These are phyloP conservation scores for Cylloceria caligata DNA, from an alignment of 2,888 invertebrate species.

Conservation along the genomic window DNA sequence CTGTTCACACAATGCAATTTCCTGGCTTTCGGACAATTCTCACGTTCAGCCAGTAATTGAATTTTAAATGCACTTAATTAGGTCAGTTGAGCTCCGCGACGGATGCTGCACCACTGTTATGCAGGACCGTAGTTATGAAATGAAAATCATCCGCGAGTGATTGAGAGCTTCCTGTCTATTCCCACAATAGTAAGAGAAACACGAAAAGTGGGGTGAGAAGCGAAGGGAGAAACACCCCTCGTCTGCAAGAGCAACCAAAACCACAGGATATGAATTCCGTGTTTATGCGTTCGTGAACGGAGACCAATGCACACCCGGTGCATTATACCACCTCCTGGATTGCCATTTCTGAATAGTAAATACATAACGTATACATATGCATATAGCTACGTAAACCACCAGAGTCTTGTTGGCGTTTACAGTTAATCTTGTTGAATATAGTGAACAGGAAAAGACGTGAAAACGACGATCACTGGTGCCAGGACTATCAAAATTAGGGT, in stretches of 20 bases:
- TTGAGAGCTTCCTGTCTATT: slow-evolving; percentile 27
- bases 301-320: slow-evolving; percentile 32
- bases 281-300: slow-evolving; percentile 34
- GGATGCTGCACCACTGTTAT: slow-evolving; percentile 58
- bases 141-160: slow-evolving; percentile 66
- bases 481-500: neutral
- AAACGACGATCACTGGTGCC: slow-evolving; percentile 8
- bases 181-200: slow-evolving; percentile 9
- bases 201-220: slow-evolving; percentile 14
- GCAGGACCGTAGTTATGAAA: slow-evolving; percentile 66
- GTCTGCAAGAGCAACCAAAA: slow-evolving; percentile 9
- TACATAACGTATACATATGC: slow-evolving; percentile 30
- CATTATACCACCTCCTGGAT: slow-evolving; percentile 44
- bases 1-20: slow-evolving; percentile 64
- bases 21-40: slow-evolving; percentile 53
- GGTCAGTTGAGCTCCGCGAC: slow-evolving; percentile 72
- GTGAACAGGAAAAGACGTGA: slow-evolving; percentile 17
- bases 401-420: slow-evolving; percentile 31
- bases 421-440: slow-evolving; percentile 57
- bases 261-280: slow-evolving; percentile 39
- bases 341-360: slow-evolving; percentile 47
- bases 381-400: slow-evolving; percentile 10
- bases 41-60: slow-evolving; percentile 76
- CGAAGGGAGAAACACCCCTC: slow-evolving; percentile 4
- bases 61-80: slow-evolving; percentile 82